These are phyloP conservation scores for Nomia melanderi DNA, from an alignment of 1,140 invertebrate species.

Conservation along the genomic window DNA sequence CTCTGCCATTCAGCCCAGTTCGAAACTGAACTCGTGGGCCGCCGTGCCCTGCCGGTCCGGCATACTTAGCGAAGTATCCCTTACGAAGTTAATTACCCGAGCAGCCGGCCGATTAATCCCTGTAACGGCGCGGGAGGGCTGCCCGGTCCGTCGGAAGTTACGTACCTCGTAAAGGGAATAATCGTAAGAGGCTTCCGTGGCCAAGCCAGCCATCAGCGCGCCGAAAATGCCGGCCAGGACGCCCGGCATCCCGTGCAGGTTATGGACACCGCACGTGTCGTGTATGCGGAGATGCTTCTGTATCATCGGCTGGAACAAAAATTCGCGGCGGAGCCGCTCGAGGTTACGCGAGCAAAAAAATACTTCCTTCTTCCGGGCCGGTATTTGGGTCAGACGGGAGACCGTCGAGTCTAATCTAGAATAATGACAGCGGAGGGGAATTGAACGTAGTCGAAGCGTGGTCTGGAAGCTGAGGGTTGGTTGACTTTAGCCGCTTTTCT, in stretches of 20 bases:
- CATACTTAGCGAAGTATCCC: conserved; percentile 14
- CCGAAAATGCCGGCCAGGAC: conserved; percentile 91
- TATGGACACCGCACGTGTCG: conserved; percentile 97
- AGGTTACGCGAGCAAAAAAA: too few relatives aligned
- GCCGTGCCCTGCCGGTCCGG: not conserved
- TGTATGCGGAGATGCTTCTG: conserved; percentile 87
- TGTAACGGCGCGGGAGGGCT: not conserved
- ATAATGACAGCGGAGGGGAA: too few relatives aligned
- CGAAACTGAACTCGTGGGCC: conserved; percentile 5
- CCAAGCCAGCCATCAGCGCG: conserved; percentile 88
- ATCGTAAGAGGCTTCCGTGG: conserved; percentile 83
- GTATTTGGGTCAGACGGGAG: not conserved
- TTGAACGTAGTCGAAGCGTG: too few relatives aligned
- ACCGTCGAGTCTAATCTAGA: too few relatives aligned
- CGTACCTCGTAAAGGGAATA: conserved; percentile 82
- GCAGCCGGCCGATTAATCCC: conserved; percentile 24
- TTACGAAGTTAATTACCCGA: conserved; percentile 32
- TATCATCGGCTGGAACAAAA: conserved; percentile 86
- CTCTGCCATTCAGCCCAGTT: conserved; percentile 18
- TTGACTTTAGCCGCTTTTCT: too few relatives aligned
- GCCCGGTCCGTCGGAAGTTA: not conserved
- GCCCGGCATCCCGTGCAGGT: conserved; percentile 97
- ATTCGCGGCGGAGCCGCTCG: not conserved
- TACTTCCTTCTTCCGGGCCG: not conserved
- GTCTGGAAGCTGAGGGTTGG: too few relatives aligned